Percentiles rank a stretch among this genome's conserved stretches.
These are phyloP conservation scores for Salvelinus namaycush DNA, from an alignment of 2,113 vertebrate genomes.

Conservation along the genomic window DNA sequence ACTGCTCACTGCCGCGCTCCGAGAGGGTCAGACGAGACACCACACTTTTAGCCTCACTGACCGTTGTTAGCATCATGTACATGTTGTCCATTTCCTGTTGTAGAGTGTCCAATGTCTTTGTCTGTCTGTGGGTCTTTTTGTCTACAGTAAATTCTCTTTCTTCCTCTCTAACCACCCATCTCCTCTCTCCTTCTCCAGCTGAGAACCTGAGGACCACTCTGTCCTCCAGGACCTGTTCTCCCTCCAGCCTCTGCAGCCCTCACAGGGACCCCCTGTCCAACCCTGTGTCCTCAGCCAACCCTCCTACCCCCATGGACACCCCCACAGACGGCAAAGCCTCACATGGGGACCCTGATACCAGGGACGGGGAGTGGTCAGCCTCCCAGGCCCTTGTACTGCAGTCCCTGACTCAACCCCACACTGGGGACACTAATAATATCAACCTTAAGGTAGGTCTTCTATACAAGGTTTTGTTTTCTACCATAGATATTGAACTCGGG, in stretches of 20 bases:
- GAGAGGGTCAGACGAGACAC: constrained; percentile 77
- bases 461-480: background rate
- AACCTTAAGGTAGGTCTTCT: constrained; percentile 57
- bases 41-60: background rate
- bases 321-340: constrained; percentile 23
- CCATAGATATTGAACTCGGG: too few relatives aligned
- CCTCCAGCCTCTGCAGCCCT: constrained; percentile 8
- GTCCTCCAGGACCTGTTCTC: constrained; percentile 30
- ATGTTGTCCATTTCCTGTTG: too few relatives aligned
- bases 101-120: background rate
- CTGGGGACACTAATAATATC: constrained; percentile 8
- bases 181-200: constrained; percentile 36
- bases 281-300: constrained; percentile 32
- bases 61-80: too few relatives aligned
- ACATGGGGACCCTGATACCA: constrained; percentile 18
- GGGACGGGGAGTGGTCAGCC: constrained; percentile 25
- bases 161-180: background rate
- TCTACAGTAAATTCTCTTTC: background rate
- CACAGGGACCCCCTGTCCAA: constrained; percentile 12
- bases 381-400: constrained; percentile 15
- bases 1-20: constrained; percentile 83
- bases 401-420: constrained; percentile 20
- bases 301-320: background rate
- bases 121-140: background rate
- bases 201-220: constrained; percentile 62